Conservation (phyloP, 2,888 invertebrate genomes). For the Hypomecis atomaria region DNA sequence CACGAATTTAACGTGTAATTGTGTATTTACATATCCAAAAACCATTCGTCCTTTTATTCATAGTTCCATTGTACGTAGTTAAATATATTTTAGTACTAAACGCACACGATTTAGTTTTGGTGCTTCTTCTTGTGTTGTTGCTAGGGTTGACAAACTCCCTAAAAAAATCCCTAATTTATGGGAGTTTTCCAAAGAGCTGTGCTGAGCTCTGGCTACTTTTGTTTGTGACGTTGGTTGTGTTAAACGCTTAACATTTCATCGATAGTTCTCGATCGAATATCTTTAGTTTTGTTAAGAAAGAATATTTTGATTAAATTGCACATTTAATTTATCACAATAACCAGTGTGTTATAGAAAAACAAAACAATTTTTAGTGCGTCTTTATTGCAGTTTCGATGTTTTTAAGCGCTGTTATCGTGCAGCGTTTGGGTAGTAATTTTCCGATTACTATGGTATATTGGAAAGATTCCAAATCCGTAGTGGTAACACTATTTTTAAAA, state of each 20-base stretch:
- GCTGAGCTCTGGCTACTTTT: background rate
- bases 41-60: constrained; percentile 34
- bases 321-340: background rate
- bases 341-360: too few relatives aligned
- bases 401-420: too few relatives aligned
- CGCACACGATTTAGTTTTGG: constrained; percentile 57
- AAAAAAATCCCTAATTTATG: background rate
- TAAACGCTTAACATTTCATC: constrained; percentile 49
- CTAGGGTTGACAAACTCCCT: constrained; percentile 11
- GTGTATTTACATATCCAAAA: constrained; percentile 15
- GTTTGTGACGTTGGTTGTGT: constrained; percentile 67
- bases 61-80: constrained; percentile 39
- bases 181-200: background rate
- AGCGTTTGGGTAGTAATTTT: background rate
- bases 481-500: too few relatives aligned
- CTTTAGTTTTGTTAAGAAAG: constrained; percentile 32
- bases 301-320: constrained; percentile 30
- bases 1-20: constrained; percentile 7
- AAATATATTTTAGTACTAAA: constrained; percentile 45
- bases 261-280: constrained; percentile 47
- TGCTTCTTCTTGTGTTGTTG: constrained; percentile 45
- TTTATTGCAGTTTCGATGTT: too few relatives aligned
- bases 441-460: background rate
- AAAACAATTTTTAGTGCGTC: too few relatives aligned
- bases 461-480: too few relatives aligned